A percentile compares a stretch with the other conserved stretches of the same genome.
Evolutionary conservation across 2,888 invertebrate species (phyloP).

Genomic region (Acanthosepion esculentum): DNA sequence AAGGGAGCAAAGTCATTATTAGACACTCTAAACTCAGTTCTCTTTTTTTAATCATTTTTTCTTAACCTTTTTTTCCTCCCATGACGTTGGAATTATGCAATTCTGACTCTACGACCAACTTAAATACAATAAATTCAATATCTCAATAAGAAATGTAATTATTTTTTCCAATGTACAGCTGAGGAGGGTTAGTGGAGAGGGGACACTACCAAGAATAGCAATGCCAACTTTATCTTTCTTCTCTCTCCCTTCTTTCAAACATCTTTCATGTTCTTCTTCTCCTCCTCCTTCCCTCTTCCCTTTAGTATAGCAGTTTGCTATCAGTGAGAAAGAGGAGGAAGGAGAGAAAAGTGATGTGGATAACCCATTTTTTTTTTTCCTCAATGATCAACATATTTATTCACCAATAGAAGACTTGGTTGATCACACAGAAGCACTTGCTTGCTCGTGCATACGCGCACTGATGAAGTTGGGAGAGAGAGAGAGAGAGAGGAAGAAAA

Average conservation of each 20-base stretch:
- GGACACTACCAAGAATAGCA: background rate
- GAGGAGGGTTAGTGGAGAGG: background rate
- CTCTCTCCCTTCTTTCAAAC: background rate
- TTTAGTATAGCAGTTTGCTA: background rate
- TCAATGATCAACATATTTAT: constrained; percentile 21
- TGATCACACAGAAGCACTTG: background rate
- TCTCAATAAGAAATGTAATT: constrained; percentile 12
- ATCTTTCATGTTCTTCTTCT: background rate
- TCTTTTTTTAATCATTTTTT: background rate
- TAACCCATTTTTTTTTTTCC: background rate
- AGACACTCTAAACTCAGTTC: too few relatives aligned
- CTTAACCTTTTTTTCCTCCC: background rate
- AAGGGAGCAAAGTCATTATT: too few relatives aligned
- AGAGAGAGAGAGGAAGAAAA: background rate
- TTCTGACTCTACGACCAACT: background rate
- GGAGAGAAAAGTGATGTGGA: background rate
- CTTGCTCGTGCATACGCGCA: background rate
- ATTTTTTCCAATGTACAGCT: background rate
- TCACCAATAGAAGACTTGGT: constrained; percentile 8
- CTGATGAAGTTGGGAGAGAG: background rate
- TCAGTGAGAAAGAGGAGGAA: background rate
- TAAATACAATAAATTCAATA: background rate
- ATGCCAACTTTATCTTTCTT: background rate
- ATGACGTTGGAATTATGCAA: constrained; percentile 5
- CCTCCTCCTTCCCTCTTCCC: background rate